Evolutionary conservation across 2,113 vertebrate species (phyloP).

Genomic region (Fukomys damarensis): DNA sequence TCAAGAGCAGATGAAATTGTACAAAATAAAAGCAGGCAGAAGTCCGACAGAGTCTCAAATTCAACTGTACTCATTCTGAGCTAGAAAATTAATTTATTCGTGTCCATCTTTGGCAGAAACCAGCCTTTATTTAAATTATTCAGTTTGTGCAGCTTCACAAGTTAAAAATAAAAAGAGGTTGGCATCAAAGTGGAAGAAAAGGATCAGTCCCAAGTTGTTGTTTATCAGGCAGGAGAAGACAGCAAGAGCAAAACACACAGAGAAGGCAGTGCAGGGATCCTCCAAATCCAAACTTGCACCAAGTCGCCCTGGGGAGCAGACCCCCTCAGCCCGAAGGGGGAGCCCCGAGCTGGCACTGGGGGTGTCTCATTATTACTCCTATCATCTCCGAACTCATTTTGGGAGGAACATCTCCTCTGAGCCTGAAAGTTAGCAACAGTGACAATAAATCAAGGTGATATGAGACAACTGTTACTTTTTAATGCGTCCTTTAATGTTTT

Average conservation of each 20-base stretch:
- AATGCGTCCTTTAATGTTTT: conserved; percentile 91
- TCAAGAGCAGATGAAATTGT: conserved; percentile 86
- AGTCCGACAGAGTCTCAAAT: conserved; percentile 85
- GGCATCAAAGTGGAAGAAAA: conserved; percentile 88
- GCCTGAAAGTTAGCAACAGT: conserved; percentile 88
- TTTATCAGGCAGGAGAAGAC: conserved; percentile 86
- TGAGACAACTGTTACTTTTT: conserved; percentile 88
- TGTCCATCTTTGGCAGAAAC: conserved; percentile 88
- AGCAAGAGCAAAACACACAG: conserved; percentile 83
- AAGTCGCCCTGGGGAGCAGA: conserved; percentile 83
- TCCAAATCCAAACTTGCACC: conserved; percentile 87
- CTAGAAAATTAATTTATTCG: conserved; percentile 85
- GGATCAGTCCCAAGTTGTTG: conserved; percentile 85
- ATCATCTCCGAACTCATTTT: conserved; percentile 87
- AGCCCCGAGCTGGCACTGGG: conserved; percentile 76
- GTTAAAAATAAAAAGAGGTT: conserved; percentile 80
- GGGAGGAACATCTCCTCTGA: conserved; percentile 86
- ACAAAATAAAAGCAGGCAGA: conserved; percentile 72
- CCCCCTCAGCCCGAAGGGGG: conserved; percentile 83
- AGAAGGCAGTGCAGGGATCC: conserved; percentile 84
- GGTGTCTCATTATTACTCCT: conserved; percentile 81
- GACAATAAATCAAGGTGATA: conserved; percentile 89
- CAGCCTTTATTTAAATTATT: conserved; percentile 87
- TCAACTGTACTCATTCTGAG: conserved; percentile 85
- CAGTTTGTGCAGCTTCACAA: conserved; percentile 88